Percentiles rank a stretch among this genome's conserved stretches.
Conservation (phyloP, 2,888 invertebrate species). For the Drosophila ochracea region DNA sequence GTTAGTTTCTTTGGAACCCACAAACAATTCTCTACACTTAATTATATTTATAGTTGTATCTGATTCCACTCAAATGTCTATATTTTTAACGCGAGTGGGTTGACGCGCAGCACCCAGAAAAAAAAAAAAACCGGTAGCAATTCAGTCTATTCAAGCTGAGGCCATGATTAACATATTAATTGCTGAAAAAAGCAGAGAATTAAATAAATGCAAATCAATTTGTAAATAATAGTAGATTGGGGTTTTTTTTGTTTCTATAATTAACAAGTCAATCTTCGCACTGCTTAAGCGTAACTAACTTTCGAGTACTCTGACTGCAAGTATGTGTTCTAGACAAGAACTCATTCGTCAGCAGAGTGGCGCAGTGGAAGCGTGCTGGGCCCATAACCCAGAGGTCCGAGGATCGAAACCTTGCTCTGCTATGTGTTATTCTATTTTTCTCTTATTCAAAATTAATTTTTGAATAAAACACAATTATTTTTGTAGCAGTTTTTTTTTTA, state of each 20-base stretch:
- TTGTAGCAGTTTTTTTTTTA: not conserved
- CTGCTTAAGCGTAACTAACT: not conserved
- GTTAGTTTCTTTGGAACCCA: constrained; percentile 46
- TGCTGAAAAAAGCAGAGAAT: constrained; percentile 10
- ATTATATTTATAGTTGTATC: constrained; percentile 15
- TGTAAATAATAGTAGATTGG: not conserved
- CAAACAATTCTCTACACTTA: constrained; percentile 35
- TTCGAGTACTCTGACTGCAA: not conserved
- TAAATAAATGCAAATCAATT: constrained; percentile 23
- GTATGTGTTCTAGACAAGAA: not conserved
- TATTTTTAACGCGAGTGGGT: constrained; percentile 34
- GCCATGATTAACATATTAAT: constrained; percentile 37
- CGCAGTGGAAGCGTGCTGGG: constrained; percentile 67
- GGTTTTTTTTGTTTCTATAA: not conserved
- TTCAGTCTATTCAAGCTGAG: constrained; percentile 1
- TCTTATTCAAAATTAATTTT: not conserved
- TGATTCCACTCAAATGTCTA: constrained; percentile 37
- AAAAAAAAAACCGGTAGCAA: constrained; percentile 40
- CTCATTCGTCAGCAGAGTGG: constrained; percentile 45
- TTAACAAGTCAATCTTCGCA: constrained; percentile 5
- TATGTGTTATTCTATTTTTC: constrained; percentile 10
- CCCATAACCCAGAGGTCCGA: constrained; percentile 67
- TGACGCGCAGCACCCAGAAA: constrained; percentile 7
- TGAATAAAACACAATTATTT: not conserved
- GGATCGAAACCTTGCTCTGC: constrained; percentile 68